Base-by-base conservation (phyloP, 1,140 invertebrate species). In the Drosophila leontia region DNA sequence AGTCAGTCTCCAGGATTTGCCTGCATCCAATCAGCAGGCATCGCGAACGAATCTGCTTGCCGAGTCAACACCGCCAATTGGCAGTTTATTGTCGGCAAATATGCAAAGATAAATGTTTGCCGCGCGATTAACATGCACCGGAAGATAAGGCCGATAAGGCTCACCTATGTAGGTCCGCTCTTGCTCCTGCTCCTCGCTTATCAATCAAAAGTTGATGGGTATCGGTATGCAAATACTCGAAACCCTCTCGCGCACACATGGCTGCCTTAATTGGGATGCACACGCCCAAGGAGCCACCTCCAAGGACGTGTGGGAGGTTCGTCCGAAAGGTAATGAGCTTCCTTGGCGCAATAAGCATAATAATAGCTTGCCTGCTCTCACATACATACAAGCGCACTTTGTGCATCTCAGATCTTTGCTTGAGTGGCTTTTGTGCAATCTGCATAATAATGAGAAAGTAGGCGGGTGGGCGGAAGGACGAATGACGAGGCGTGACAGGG, bases 381-480 rank as follows among this genome's bases (percentile, higher is more conserved):
- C 45, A 48, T 47, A 26, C 13, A 48, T 19, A 60, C 67, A 41
- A 35, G 53, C 34, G 37, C 19, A 72, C 69, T 60, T 71, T 72
- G 53, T 59, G 45, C 67, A 59, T 44, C 69, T 59, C 8, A 57
- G 44, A 59, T 72, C 44, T 8, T 70, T 77, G 64, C 61, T 57
- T 67, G 84, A 81, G 82, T 85, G 82, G 80, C 68, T 78, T 88
- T 81, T 64, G 80, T 80, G 65, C 80, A 87, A 87, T 87, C 84
- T 87, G 84, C 84, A 87, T 88, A 79, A 81, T 82, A 88, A 87
- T 88, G 63, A 87, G 75, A 64, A 48, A 39, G 26, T 53, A 19
- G 50, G 50, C 50, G 29, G 7, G n/a, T 19, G 34, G 50, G 12
- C 51, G 34, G 1, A 23, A 37, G 32, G 34, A 55, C 19, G 44